Percentiles rank a stretch among this genome's conserved stretches.
These are phyloP conservation scores for Cydia fagiglandana DNA, from an alignment of 1,140 invertebrate genomes.

Conservation along the genomic window DNA sequence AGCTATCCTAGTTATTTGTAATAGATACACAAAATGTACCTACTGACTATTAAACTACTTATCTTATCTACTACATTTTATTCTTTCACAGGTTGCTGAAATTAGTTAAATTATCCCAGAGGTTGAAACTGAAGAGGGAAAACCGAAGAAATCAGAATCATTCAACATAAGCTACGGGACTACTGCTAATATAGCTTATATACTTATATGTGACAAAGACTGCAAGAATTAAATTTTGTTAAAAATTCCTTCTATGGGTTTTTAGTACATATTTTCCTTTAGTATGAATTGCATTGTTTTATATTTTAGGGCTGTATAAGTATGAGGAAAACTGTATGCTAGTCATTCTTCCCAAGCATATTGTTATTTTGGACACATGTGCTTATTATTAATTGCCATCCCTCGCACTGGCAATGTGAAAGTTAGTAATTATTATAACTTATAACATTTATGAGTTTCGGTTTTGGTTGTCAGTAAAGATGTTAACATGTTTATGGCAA, in stretches of 20 bases:
- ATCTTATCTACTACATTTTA: not conserved
- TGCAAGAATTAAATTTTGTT: slow-evolving; percentile 1
- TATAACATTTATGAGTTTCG: not conserved
- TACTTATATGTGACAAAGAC: slow-evolving; percentile 15
- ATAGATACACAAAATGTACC: too few species aligned
- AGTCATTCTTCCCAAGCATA: not conserved
- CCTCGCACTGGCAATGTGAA: not conserved
- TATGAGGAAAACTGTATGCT: not conserved
- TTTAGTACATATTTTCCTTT: not conserved
- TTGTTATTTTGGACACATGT: too few species aligned
- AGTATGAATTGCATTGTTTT: not conserved
- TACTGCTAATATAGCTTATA: slow-evolving; percentile 22
- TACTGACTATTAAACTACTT: too few species aligned
- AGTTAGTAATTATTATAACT: not conserved
- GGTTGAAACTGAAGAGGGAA: slow-evolving; percentile 63
- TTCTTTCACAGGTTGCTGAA: slow-evolving; percentile 63
- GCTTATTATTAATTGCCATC: too few species aligned
- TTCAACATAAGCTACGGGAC: slow-evolving; percentile 33
- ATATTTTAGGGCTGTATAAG: not conserved
- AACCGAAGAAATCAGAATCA: slow-evolving; percentile 48
- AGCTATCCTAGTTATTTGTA: too few species aligned
- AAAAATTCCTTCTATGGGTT: not conserved
- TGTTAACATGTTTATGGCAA: too few species aligned
- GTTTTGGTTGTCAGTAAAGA: not conserved
- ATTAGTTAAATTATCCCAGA: slow-evolving; percentile 68